Base-by-base conservation (phyloP, 2,888 invertebrate genomes). In the Allygus modestus region DNA sequence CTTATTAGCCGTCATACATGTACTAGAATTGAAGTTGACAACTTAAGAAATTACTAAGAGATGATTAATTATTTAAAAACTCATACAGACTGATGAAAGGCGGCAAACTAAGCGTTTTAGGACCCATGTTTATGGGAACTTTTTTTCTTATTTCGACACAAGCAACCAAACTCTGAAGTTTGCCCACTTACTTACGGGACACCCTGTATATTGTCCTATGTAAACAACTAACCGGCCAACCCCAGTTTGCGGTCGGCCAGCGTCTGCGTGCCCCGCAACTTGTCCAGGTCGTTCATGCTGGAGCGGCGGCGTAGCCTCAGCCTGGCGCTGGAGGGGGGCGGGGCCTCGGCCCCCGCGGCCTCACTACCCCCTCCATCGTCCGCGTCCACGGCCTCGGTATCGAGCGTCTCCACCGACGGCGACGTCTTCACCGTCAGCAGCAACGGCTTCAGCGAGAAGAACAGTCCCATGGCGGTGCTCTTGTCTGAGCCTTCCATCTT, bases 231-330 rank as follows among this genome's bases (percentile, higher is more conserved):
- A 79, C 79, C 79, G 17, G 79, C 28, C n/a, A 79, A 17, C 33
- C 0, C 94, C 94, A 89, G 93, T 28, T 75, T 75, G 20, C 75
- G 23, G 15, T 83, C 73, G 2, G n/a, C n/a, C 15, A 33, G 20
- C 0, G 31, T 26, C 51, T 31, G 65, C 41, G 43, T 51, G 23
- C 37, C 20, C 46, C 61, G 46, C 75, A 75, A 20, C 58, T 51
- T 75, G 28, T 83, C 95, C 88, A 95, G 91, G 88, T 95, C 95
- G 1, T 95, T 95, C 90, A 95, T 92, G 87, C 95, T 95, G 0
- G 95, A 95, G 0, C 95, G 94, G 0, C 95, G 92, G 5, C 95
- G 26, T 17, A 33, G 7, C 37, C 58, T 5, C 58, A 79, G 31
- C 20, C 79, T 28, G 33, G n/a, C 17, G n/a, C 17, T 31, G n/a